Evolutionary conservation across 1,140 invertebrate genomes (phyloP).

Genomic region (Leptopilina boulardi): DNA sequence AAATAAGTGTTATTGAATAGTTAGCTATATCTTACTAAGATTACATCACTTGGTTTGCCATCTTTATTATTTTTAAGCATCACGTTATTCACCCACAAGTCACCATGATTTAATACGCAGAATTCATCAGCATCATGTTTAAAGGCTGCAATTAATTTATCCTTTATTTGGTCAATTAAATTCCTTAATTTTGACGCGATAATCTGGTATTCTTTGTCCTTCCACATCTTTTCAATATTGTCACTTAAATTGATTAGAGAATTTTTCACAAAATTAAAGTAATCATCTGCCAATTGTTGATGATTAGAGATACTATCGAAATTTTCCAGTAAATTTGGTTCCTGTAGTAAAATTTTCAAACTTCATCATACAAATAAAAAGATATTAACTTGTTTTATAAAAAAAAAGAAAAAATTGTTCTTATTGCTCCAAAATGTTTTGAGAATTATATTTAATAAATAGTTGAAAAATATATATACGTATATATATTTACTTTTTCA

Average conservation of each 20-base stretch:
- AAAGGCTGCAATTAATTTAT: background rate
- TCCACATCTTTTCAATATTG: conserved; percentile 59
- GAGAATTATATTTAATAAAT: background rate
- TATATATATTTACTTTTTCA: conserved; percentile 63
- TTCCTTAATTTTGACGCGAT: conserved; percentile 65
- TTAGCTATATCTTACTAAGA: conserved; percentile 57
- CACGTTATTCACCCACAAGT: conserved; percentile 66
- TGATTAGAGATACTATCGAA: background rate
- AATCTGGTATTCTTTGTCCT: conserved; percentile 17
- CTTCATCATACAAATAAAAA: no score
- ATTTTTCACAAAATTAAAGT: background rate
- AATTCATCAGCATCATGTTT: conserved; percentile 46
- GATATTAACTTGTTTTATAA: no score
- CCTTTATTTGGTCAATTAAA: conserved; percentile 43
- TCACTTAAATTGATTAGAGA: conserved; percentile 64
- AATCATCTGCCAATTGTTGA: background rate
- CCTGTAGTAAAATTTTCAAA: background rate
- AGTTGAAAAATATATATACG: no score
- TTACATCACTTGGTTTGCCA: conserved; percentile 41
- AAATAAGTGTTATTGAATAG: no score
- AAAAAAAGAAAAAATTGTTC: no score
- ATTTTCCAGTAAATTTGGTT: background rate
- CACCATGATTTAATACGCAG: conserved; percentile 65
- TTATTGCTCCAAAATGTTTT: no score
- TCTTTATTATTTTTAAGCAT: conserved; percentile 56